A percentile compares a stretch with the other conserved stretches of the same genome.
Evolutionary conservation across 2,113 vertebrate species (phyloP).

Genomic region (Apteryx owenii): DNA sequence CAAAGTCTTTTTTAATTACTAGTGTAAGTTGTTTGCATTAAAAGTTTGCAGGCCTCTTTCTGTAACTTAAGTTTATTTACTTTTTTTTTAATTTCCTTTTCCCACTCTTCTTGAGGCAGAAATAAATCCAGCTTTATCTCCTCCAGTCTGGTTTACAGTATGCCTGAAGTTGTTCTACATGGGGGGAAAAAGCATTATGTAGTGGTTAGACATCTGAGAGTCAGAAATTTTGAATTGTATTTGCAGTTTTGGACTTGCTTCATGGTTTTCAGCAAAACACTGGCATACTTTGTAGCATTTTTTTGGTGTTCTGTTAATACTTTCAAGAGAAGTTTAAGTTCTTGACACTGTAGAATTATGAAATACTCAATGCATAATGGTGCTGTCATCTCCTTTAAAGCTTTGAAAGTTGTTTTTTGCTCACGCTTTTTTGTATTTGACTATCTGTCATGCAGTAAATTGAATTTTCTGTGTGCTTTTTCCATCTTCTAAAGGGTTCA

Average conservation of each 20-base stretch:
- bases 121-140: neutral
- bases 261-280: neutral
- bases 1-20: neutral
- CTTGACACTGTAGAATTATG: neutral
- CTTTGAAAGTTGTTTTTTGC: neutral
- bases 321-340: neutral
- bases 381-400: neutral
- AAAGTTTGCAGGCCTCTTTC: neutral
- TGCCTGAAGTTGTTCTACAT: neutral
- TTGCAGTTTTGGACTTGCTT: neutral
- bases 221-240: neutral
- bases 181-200: neutral
- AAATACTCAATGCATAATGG: conserved; percentile 22
- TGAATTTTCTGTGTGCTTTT: conserved; percentile 12
- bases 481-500: neutral
- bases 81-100: neutral
- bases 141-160: neutral
- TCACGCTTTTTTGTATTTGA: neutral
- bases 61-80: neutral
- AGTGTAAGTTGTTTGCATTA: neutral
- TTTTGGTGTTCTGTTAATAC: neutral
- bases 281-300: neutral
- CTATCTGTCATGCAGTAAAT: conserved; percentile 17
- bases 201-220: neutral
- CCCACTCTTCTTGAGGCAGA: neutral